Evolutionary conservation across 2,888 invertebrate species (phyloP), one percentile per base, ranked within the genome.

Genomic region (Augiades crinisus): DNA sequence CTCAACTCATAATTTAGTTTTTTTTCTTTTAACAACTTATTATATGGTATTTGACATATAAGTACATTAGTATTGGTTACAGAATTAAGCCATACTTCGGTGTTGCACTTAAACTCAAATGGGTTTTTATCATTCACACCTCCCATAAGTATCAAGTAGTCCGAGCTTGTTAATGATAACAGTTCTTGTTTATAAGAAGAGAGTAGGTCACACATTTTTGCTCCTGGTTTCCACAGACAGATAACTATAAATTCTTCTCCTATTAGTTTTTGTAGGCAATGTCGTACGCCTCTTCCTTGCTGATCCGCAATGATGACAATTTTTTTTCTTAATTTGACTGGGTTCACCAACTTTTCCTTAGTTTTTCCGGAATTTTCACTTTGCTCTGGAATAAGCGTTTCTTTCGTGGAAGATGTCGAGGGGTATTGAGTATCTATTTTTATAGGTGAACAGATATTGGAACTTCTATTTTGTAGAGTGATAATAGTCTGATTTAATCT

Each of bases 1-100:
- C 36, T 47, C n/a, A 57, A 27, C 21, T 46, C 43, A 41, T 49
- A 49, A 40, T 54, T 53, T 19, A 57, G 14, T 38, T 54, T 53
- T 8, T 47, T 52, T 34, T 50, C 53, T 30, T 47, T 46, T 38
- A 53, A 27, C 19, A 37, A 31, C 12, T 47, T 33, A 44, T 40
- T 57, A 30, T 50, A 47, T 2, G 54, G 52, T 6, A 53, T 27
- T 30, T 56, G 46, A 17, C 30, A 38, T 2, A 38, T 8, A 1
- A 38, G 14, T 3, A 38, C 8, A 38, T 43, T 43, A 0, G 30
- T 31, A 5, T 43, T 43, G 10, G 3, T 30, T 30, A 43, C 5
- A 7, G 3, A 12, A 2, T 31, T 17, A 2, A 43, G 4, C 43
- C 43, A 43, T 16, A 4, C 4, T n/a, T 30, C 17, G 10, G 6